Evolutionary conservation across 2,888 invertebrate species (phyloP).

Genomic region (Eupithecia insigniata): DNA sequence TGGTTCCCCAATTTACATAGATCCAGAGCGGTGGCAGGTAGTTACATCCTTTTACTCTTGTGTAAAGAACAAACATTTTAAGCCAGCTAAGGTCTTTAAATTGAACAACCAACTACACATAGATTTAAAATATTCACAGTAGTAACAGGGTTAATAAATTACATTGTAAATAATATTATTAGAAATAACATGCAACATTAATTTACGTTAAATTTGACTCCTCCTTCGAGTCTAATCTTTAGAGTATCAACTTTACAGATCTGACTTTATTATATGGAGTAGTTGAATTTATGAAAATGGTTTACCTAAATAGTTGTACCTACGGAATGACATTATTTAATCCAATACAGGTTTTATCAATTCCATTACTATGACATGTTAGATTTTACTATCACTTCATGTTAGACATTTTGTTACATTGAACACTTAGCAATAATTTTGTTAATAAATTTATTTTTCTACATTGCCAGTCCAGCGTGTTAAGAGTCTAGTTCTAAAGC

Average conservation of each 20-base stretch:
- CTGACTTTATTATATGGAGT: too few species aligned
- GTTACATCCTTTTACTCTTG: neutral
- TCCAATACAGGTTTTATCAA: neutral
- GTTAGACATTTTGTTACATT: neutral
- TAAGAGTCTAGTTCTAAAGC: slow-evolving; percentile 69
- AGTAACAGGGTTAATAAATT: neutral
- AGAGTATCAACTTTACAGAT: too few species aligned
- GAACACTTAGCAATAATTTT: slow-evolving; percentile 21
- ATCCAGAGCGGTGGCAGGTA: neutral
- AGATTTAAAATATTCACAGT: neutral
- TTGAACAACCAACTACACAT: neutral
- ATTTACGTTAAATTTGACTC: neutral
- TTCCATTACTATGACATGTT: neutral
- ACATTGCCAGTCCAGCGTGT: slow-evolving; percentile 67
- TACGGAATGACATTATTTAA: neutral
- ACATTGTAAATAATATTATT: neutral
- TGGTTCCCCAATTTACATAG: neutral
- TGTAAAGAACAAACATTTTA: neutral
- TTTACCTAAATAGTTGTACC: neutral
- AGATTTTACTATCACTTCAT: neutral
- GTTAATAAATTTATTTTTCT: slow-evolving; percentile 36
- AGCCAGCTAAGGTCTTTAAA: neutral
- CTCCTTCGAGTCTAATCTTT: too few species aligned
- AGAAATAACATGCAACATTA: neutral
- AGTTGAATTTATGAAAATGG: neutral